Evolutionary conservation across 2,113 vertebrate genomes (phyloP), one percentile per base, ranked within the genome.

Genomic region (Trogon surrucura): DNA sequence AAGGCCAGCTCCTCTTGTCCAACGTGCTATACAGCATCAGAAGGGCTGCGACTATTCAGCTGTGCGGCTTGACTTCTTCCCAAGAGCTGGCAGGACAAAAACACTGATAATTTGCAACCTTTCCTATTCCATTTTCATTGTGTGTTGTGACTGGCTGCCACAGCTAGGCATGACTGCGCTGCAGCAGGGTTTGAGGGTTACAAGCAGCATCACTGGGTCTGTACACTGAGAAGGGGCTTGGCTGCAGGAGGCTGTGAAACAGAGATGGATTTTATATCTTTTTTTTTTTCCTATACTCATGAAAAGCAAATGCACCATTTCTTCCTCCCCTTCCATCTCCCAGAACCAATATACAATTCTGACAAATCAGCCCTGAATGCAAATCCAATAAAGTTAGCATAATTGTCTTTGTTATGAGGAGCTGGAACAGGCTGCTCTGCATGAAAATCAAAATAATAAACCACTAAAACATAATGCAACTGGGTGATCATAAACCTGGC

Each of bases 381-480:
- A 96, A 94, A 94, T 89, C 94, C 96, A 97, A 95, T 95, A 94
- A 96, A 95, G 91, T 97, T 94, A 93, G 94, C 94, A 94, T 96
- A 95, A 94, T 94, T 95, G 91, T 87, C 95, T 96, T 95, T 91
- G 89, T 96, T 95, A 87, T 20, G 78, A 89, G 57, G 80, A 91
- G 84, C 94, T 89, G 73, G 80, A 91, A 92, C 84, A 91, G 93
- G 84, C 91, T 96, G 87, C 91, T 95, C 91, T 56, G 95, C 94
- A 75, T 95, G 91, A 72, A 91, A 94, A 95, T 64, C 91, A 85
- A 95, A 95, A 94, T 79, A 85, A 89, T 65, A 91, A 95, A 78
- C 65, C 73, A 44, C 62, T 64, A 80, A 87, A 95, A 87, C 94
- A 81, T 62, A 56, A 94, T 30, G 29, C 53, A 72, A 26, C 29